These are phyloP conservation scores for Garrulus glandarius DNA, from an alignment of 2,797 vertebrate species.

Conservation along the genomic window DNA sequence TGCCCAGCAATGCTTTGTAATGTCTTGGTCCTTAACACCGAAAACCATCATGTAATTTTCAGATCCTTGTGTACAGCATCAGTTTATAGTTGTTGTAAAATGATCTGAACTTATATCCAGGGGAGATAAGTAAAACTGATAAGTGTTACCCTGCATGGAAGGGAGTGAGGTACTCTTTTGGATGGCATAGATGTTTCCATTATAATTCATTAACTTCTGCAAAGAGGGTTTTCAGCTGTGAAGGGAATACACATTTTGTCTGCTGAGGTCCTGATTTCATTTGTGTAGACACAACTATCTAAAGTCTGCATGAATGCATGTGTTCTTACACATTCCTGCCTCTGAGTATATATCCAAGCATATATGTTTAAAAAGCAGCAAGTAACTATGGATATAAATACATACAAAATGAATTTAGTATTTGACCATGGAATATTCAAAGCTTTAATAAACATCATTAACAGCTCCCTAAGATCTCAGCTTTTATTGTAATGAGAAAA, in stretches of 20 bases:
- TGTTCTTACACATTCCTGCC: neutral
- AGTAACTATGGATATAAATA: neutral
- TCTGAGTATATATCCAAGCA: neutral
- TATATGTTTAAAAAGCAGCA: neutral
- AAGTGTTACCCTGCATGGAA: neutral
- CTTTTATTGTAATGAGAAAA: neutral
- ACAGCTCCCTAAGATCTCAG: neutral
- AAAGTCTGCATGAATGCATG: neutral
- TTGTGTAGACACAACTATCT: neutral
- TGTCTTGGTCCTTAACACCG: neutral
- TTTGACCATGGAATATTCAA: neutral
- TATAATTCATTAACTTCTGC: neutral
- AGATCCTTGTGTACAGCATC: neutral
- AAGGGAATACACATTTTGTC: neutral
- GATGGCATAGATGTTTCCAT: neutral
- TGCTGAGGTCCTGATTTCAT: neutral
- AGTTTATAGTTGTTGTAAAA: neutral
- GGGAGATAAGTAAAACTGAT: neutral
- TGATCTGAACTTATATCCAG: neutral
- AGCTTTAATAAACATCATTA: neutral
- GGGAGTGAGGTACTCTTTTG: neutral
- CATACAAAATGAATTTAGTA: neutral
- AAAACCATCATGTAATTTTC: neutral
- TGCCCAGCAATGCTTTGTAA: neutral
- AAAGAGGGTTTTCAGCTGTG: neutral